Evolutionary conservation across 1,140 invertebrate genomes (phyloP).

Genomic region (Macrosteles quadrilineatus): DNA sequence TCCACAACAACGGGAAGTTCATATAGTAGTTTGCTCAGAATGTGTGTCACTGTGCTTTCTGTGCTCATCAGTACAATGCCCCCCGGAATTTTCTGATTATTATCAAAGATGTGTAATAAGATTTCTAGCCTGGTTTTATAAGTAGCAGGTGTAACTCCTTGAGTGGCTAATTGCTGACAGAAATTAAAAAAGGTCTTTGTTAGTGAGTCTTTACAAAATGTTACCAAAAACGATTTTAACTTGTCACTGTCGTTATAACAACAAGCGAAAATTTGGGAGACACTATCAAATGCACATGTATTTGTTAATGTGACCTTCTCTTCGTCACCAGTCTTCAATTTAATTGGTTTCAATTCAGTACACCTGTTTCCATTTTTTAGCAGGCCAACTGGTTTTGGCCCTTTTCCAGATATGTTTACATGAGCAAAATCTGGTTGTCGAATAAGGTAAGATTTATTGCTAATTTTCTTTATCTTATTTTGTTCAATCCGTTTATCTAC

Average conservation of each 20-base stretch:
- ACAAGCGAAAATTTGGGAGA: conserved; percentile 10
- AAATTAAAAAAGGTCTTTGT: not conserved
- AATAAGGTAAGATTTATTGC: not conserved
- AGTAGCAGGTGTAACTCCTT: not conserved
- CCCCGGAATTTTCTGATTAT: not conserved
- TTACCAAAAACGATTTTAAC: not conserved
- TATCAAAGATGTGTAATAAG: not conserved
- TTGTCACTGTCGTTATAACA: not conserved
- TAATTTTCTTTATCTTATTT: conserved; percentile 2
- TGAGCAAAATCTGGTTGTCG: not conserved
- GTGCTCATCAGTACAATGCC: not conserved
- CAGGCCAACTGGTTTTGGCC: too few species aligned
- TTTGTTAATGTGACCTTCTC: conserved; percentile 1
- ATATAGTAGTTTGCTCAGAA: too few species aligned
- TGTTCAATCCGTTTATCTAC: not conserved
- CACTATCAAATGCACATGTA: conserved; percentile 18
- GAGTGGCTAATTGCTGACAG: not conserved
- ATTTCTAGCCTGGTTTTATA: conserved; percentile 4
- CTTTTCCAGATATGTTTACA: not conserved
- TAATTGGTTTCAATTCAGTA: not conserved
- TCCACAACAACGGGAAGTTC: too few species aligned
- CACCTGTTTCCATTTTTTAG: not conserved
- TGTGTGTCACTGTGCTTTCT: not conserved
- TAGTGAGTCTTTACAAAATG: not conserved
- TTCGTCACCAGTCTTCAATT: not conserved